These are phyloP conservation scores for Oophaga pumilio DNA, from an alignment of 2,113 vertebrate species.

Conservation along the genomic window DNA sequence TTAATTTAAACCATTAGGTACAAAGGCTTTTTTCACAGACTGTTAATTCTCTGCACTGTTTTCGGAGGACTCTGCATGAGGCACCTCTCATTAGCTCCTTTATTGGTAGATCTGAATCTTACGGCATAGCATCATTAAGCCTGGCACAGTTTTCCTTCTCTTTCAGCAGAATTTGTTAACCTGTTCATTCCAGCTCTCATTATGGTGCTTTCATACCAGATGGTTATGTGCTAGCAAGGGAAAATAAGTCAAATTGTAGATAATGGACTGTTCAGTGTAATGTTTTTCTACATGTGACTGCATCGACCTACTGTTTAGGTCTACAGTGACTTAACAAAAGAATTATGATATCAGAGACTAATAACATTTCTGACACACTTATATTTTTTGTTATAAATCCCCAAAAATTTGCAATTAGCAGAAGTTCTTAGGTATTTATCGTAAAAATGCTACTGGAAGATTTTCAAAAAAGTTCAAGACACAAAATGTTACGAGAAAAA, in stretches of 20 bases:
- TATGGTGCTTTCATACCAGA: constrained; percentile 63
- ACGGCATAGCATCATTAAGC: constrained; percentile 64
- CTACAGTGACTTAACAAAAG: neutral
- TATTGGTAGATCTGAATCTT: constrained; percentile 68
- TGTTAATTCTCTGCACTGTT: constrained; percentile 62
- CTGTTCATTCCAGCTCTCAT: constrained; percentile 61
- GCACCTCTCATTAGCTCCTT: constrained; percentile 68
- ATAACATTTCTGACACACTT: neutral
- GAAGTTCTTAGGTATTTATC: neutral
- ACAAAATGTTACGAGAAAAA: constrained; percentile 11
- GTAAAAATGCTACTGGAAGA: constrained; percentile 22
- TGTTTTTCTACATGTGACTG: constrained; percentile 22
- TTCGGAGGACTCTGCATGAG: constrained; percentile 61
- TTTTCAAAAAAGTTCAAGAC: constrained; percentile 41
- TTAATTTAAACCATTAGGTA: constrained; percentile 50
- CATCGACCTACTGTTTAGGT: neutral
- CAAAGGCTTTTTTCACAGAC: constrained; percentile 49
- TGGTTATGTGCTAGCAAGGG: constrained; percentile 60
- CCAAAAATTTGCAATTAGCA: neutral
- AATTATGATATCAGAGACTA: neutral
- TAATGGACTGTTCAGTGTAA: constrained; percentile 59
- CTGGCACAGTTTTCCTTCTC: constrained; percentile 65
- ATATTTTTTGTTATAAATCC: neutral
- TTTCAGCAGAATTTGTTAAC: constrained; percentile 64
- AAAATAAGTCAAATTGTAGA: constrained; percentile 64